These are phyloP conservation scores for Percopsis transmontana DNA, from an alignment of 2,113 vertebrate species.

Conservation along the genomic window DNA sequence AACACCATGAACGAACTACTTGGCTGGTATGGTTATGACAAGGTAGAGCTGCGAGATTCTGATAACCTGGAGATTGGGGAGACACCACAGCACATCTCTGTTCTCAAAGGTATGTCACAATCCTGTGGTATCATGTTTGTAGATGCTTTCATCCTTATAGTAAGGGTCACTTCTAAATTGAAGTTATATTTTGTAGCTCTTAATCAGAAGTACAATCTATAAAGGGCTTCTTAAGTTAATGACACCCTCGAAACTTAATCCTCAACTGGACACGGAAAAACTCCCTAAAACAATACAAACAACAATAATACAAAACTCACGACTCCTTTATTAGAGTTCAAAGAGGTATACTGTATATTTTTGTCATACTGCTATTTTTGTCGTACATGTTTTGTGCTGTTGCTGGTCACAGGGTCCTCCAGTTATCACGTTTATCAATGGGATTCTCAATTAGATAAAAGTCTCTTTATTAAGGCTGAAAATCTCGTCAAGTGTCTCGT, in stretches of 20 bases:
- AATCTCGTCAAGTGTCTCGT: not conserved
- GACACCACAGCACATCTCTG: conserved; percentile 95
- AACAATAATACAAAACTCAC: no score
- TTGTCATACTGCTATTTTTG: no score
- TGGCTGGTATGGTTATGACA: conserved; percentile 99
- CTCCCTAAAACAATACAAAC: no score
- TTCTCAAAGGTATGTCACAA: conserved; percentile 90
- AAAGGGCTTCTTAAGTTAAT: no score
- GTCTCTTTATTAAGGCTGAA: not conserved
- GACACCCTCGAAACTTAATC: no score
- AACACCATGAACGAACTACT: conserved; percentile 99
- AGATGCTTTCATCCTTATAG: not conserved
- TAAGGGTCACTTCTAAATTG: not conserved
- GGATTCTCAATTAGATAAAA: not conserved
- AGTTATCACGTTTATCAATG: not conserved
- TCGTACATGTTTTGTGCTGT: no score
- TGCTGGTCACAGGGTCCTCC: no score
- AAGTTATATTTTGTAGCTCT: no score
- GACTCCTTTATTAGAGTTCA: no score
- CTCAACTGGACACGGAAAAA: no score
- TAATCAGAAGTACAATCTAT: no score
- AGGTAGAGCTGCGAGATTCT: conserved; percentile 97
- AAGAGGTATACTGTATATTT: no score
- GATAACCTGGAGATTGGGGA: conserved; percentile 97
- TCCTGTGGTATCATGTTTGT: not conserved